These are phyloP conservation scores for Kryphioiulus occultus DNA, from an alignment of 2,888 invertebrate genomes.

Conservation along the genomic window DNA sequence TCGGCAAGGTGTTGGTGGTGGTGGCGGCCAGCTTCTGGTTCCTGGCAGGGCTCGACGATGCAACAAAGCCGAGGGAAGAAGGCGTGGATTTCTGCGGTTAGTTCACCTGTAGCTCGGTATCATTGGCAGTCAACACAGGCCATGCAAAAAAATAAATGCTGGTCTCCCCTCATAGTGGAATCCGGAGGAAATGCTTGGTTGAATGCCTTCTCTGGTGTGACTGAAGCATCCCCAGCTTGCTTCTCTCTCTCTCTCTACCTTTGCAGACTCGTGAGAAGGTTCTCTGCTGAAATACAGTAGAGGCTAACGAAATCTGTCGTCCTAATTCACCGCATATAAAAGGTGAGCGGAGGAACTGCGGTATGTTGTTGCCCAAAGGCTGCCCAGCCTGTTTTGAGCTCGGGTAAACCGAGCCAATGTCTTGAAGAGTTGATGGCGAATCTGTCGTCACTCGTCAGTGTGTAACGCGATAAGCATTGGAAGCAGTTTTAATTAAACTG, in stretches of 20 bases:
- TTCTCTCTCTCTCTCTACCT: not conserved
- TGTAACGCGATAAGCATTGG: not conserved
- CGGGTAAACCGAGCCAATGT: not conserved
- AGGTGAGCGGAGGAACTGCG: not conserved
- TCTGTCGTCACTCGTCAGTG: not conserved
- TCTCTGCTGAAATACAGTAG: not conserved
- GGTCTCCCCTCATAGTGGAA: not conserved
- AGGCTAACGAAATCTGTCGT: not conserved
- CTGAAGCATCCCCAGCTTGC: not conserved
- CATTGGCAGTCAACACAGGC: not conserved
- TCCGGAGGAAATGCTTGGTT: constrained; percentile 9
- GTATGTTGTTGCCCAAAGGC: constrained; percentile 3
- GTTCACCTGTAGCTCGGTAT: not conserved
- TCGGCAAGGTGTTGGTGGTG: not conserved
- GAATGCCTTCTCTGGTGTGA: constrained; percentile 23
- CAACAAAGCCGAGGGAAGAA: not conserved
- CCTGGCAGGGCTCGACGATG: not conserved
- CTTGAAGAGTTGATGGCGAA: not conserved
- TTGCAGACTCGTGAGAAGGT: not conserved
- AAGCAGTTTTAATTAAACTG: not conserved
- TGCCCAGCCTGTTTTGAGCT: not conserved
- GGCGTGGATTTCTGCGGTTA: not conserved
- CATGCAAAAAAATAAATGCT: not conserved
- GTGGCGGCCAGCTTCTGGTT: not conserved
- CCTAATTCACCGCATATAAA: not conserved